phyloP scores from a whole-genome alignment of 1,140 invertebrate genomes.

The Euura saliciscinereae region DNA sequence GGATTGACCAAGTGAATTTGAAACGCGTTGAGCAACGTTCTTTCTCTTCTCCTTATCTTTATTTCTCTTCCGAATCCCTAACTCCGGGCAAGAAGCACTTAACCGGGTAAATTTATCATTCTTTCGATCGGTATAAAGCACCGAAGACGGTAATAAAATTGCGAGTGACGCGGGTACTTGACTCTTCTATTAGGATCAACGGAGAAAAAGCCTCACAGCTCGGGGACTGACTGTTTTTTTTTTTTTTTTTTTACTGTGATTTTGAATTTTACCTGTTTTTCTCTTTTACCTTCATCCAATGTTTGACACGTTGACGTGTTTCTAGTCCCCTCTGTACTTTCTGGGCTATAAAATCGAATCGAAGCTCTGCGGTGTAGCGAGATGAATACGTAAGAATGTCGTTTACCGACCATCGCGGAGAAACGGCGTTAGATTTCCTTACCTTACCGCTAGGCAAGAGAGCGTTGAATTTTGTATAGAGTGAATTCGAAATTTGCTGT shows the following conservation, averaged over 20 bases:
- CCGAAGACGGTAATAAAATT: not conserved
- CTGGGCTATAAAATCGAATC: not conserved
- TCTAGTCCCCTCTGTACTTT: not conserved
- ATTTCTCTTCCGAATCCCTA: not conserved
- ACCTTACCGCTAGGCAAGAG: not conserved
- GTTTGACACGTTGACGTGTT: too few relatives aligned
- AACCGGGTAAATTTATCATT: not conserved
- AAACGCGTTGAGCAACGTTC: not conserved
- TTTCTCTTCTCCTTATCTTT: not conserved
- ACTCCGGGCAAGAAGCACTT: not conserved
- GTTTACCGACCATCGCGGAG: not conserved
- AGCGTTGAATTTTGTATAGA: not conserved
- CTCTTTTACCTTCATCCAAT: too few relatives aligned
- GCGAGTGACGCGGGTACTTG: not conserved
- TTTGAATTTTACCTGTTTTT: too few relatives aligned
- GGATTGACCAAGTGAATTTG: not conserved
- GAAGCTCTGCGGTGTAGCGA: not conserved
- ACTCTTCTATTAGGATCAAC: not conserved
- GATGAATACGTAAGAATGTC: not conserved
- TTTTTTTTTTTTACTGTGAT: too few relatives aligned
- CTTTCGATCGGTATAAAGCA: not conserved
- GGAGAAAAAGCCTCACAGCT: not conserved
- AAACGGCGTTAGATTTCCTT: constrained; percentile 1
- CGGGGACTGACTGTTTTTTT: not conserved
- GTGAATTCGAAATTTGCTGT: constrained; percentile 13